Evolutionary conservation across 2,797 vertebrate species (phyloP).

Genomic region (Arctocebus calabarensis): DNA sequence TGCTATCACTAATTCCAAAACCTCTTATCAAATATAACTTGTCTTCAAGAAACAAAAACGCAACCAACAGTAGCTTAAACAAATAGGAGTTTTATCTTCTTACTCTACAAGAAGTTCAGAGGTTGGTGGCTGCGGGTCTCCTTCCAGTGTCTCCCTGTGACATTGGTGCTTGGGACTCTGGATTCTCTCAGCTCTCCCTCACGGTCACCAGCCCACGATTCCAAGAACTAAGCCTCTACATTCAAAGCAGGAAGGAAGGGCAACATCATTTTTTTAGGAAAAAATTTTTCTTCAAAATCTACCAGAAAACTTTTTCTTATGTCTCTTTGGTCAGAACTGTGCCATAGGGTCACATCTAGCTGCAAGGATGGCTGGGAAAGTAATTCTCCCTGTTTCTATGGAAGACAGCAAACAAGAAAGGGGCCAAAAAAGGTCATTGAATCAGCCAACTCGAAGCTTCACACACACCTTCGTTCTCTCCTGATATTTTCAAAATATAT

Average conservation of each 20-base stretch:
- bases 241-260: neutral
- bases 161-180: neutral
- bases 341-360: neutral
- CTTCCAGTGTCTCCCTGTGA: neutral
- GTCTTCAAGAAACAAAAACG: slow-evolving; percentile 8
- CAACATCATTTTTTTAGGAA: neutral
- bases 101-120: neutral
- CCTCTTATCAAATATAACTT: neutral
- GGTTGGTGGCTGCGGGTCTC: neutral
- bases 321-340: neutral
- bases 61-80: slow-evolving; percentile 10
- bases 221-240: neutral
- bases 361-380: neutral
- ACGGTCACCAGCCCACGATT: neutral
- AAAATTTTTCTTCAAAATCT: neutral
- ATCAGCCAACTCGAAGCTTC: neutral
- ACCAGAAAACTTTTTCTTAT: neutral
- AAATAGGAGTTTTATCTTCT: neutral
- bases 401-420: neutral
- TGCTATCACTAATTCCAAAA: neutral
- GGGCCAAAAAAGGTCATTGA: neutral
- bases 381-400: neutral
- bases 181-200: neutral
- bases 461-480: neutral
- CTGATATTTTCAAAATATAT: neutral